Evolutionary conservation across 1,140 invertebrate genomes (phyloP).

Genomic region (Saccostrea cuccullata): DNA sequence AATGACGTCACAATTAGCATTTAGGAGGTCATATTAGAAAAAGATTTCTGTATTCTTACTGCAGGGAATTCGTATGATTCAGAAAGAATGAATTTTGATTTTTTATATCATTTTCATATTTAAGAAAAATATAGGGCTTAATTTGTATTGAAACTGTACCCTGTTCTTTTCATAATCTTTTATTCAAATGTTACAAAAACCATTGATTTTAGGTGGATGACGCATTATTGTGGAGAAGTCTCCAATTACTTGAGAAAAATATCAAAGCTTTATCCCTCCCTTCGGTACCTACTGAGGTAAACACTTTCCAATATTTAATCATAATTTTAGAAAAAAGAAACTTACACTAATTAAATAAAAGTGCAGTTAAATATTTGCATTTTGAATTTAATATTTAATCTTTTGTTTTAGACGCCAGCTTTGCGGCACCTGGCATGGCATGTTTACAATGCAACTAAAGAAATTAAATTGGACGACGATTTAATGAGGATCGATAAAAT

Average conservation of each 20-base stretch:
- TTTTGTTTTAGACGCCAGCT: not conserved
- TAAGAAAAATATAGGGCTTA: too few species aligned
- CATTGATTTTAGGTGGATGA: not conserved
- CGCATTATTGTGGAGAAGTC: not conserved
- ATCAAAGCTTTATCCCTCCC: too few species aligned
- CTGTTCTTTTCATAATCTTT: not conserved
- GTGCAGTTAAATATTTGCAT: not conserved
- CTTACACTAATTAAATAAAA: not conserved
- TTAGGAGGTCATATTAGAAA: too few species aligned
- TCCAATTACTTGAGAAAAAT: not conserved
- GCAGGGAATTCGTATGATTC: too few species aligned
- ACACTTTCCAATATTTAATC: not conserved
- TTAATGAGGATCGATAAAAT: slow-evolving; percentile 2
- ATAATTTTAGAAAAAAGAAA: too few species aligned
- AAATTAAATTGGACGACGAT: not conserved
- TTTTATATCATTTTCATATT: too few species aligned
- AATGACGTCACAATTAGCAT: too few species aligned
- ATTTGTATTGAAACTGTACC: too few species aligned
- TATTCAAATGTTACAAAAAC: not conserved
- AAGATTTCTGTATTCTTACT: too few species aligned
- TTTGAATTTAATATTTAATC: not conserved
- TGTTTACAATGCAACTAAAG: not conserved
- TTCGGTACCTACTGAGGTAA: not conserved
- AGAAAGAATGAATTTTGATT: too few species aligned
- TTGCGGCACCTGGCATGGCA: slow-evolving; percentile 6